Percentiles rank a stretch among this genome's conserved stretches.
Conservation (phyloP, 2,797 vertebrate species). For the Manis javanica region DNA sequence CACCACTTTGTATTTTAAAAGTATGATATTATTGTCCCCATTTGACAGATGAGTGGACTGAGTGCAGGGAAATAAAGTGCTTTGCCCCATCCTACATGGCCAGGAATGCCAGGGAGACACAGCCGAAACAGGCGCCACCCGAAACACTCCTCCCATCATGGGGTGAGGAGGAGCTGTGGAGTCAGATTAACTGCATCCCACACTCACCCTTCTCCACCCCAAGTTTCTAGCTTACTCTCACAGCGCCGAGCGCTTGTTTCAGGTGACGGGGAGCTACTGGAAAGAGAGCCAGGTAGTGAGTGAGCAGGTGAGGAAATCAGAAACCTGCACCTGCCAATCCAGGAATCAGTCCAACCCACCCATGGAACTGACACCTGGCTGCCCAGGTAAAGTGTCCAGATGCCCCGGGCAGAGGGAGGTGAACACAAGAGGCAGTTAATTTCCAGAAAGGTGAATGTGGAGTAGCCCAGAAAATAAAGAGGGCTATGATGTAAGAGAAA, state of each 20-base stretch:
- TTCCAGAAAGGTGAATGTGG: slow-evolving; percentile 22
- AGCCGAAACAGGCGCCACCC: neutral
- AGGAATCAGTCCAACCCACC: slow-evolving; percentile 60
- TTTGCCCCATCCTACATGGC: neutral
- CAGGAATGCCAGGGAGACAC: neutral
- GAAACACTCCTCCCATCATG: no score
- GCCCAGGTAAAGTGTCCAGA: slow-evolving; percentile 39
- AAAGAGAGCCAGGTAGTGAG: slow-evolving; percentile 62
- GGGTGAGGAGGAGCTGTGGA: neutral
- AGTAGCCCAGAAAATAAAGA: neutral
- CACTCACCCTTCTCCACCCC: slow-evolving; percentile 14
- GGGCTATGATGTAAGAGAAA: neutral
- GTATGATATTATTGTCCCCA: neutral
- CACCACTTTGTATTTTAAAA: neutral
- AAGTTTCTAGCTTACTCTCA: slow-evolving; percentile 46
- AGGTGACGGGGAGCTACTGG: slow-evolving; percentile 64
- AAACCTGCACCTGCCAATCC: slow-evolving; percentile 66
- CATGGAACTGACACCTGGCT: slow-evolving; percentile 54
- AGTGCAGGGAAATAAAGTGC: no score
- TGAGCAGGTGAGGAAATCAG: slow-evolving; percentile 70
- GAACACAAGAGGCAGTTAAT: neutral
- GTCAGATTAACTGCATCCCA: neutral
- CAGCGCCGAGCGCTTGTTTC: slow-evolving; percentile 30
- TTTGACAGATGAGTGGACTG: neutral
- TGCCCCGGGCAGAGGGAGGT: neutral